Percentiles rank a stretch among this genome's conserved stretches.
Conservation (phyloP, 2,797 vertebrate species). For the Etheostoma nigrum region DNA sequence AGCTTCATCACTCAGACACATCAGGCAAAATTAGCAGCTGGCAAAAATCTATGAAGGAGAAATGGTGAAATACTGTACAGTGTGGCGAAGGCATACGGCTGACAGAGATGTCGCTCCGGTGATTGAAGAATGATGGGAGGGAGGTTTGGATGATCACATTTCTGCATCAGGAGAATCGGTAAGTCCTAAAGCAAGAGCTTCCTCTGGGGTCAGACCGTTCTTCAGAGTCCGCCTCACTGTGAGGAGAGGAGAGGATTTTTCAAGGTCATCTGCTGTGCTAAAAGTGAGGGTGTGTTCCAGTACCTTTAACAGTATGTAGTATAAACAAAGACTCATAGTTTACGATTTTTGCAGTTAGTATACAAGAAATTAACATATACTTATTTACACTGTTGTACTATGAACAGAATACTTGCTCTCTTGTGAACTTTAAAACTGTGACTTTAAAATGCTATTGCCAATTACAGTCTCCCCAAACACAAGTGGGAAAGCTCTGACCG, state of each 20-base stretch:
- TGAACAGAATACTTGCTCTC: not conserved
- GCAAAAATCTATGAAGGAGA: slow-evolving; percentile 36
- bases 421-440: not conserved
- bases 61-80: slow-evolving; percentile 35
- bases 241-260: slow-evolving; percentile 1
- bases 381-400: not conserved
- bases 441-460: not conserved
- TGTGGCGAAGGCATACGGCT: slow-evolving; percentile 39
- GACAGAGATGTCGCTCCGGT: slow-evolving; percentile 39
- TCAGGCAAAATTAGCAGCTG: slow-evolving; percentile 61
- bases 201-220: slow-evolving; percentile 93
- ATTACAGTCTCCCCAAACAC: not conserved
- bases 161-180: slow-evolving; percentile 89
- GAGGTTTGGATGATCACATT: slow-evolving; percentile 75
- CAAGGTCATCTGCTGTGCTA: not conserved
- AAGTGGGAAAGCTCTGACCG: not conserved
- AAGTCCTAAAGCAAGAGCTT: slow-evolving; percentile 93
- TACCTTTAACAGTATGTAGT: not conserved
- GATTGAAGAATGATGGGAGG: not conserved
- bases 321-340: not conserved
- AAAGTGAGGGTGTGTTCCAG: not conserved
- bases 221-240: slow-evolving; percentile 95
- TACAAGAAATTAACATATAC: not conserved
- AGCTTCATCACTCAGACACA: slow-evolving; percentile 62
- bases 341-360: not conserved